These are phyloP conservation scores for Podabrus alpinus DNA, from an alignment of 2,888 invertebrate species.

Conservation along the genomic window DNA sequence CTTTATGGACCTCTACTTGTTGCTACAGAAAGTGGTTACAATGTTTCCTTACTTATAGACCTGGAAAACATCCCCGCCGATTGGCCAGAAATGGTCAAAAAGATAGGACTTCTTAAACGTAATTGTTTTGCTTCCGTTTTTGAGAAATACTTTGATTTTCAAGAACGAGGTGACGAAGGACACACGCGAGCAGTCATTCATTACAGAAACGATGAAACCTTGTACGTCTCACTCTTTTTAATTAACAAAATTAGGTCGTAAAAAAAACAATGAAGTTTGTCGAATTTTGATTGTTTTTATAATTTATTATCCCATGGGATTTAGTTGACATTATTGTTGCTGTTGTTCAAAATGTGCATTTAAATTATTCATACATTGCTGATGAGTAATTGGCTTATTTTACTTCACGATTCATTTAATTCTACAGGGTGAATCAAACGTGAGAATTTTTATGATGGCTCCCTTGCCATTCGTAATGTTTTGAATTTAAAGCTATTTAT, in stretches of 20 bases:
- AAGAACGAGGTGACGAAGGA: conserved; percentile 88
- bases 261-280: not conserved
- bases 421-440: not conserved
- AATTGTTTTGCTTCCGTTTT: conserved; percentile 99
- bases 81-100: conserved; percentile 87
- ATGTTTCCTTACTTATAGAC: conserved; percentile 91
- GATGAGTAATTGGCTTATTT: not conserved
- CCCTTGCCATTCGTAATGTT: not conserved
- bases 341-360: too few species aligned
- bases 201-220: conserved; percentile 97
- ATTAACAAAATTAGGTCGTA: not conserved
- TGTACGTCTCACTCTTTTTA: conserved; percentile 67
- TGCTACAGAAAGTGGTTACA: conserved; percentile 90
- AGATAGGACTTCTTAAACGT: conserved; percentile 91
- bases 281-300: not conserved
- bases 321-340: not conserved
- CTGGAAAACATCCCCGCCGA: conserved; percentile 89
- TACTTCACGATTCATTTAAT: not conserved
- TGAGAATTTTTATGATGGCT: not conserved
- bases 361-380: not conserved
- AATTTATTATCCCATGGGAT: not conserved
- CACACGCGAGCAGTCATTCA: conserved; percentile 96
- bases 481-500: not conserved
- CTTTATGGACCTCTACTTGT: conserved; percentile 87
- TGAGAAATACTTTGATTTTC: conserved; percentile 98